Evolutionary conservation across 2,797 vertebrate genomes (phyloP).

Genomic region (Tympanoctomys barrerae): DNA sequence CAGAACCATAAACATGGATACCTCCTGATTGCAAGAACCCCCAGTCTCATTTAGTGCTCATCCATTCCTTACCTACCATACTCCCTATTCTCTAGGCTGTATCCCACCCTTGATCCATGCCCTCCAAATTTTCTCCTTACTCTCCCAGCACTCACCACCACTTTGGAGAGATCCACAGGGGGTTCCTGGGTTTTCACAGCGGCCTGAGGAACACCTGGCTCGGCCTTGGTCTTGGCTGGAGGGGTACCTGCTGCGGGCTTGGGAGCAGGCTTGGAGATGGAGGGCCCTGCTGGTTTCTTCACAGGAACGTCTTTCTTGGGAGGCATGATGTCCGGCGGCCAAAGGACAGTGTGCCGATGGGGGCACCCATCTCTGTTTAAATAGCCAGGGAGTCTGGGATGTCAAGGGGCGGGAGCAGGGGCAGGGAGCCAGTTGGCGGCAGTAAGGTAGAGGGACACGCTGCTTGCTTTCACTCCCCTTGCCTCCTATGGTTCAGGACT

Average conservation of each 20-base stretch:
- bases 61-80: background rate
- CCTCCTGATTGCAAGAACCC: background rate
- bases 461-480: conserved; percentile 63
- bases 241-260: conserved; percentile 70
- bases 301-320: conserved; percentile 87
- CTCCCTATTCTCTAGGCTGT: background rate
- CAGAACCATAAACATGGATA: background rate
- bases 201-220: conserved; percentile 37
- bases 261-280: conserved; percentile 78
- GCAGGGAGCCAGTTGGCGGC: conserved; percentile 79
- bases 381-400: conserved; percentile 85
- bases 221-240: conserved; percentile 77
- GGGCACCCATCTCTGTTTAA: conserved; percentile 85
- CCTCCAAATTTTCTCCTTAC: conserved; percentile 28
- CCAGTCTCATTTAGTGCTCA: background rate
- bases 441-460: conserved; percentile 62
- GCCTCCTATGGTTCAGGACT: conserved; percentile 59
- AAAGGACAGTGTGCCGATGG: conserved; percentile 76
- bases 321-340: conserved; percentile 83
- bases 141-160: conserved; percentile 83
- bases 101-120: background rate
- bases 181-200: conserved; percentile 78
- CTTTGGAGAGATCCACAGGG: conserved; percentile 86
- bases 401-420: conserved; percentile 82
- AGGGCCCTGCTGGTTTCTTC: conserved; percentile 83